Evolutionary conservation across 2,113 vertebrate species (phyloP), one percentile per base, ranked within the genome.

Genomic region (Ictalurus punctatus): DNA sequence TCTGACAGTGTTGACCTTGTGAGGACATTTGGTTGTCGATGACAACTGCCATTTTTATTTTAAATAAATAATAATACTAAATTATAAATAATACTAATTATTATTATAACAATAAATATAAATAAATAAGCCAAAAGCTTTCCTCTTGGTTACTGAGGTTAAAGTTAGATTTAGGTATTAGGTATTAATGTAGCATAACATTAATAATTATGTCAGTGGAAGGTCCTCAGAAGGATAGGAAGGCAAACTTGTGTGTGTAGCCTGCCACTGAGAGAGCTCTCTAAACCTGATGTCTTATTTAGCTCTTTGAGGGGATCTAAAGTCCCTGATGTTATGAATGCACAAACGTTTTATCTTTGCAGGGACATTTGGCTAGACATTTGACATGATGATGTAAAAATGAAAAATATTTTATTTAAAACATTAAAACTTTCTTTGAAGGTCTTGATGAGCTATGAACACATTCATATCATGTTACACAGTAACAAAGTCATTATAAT

Each of bases 201-300:
- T 73, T 19, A 69, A 69, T 69, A 30, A 69, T 69, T n/a, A 37
- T 21, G 5, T 19, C 4, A 37, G 16, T n/a, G 9, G 65, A 67
- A 73, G 69, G 17, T 76, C 37, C 40, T 44, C 23, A 48, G 21
- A 79, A 79, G 44, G n/a, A 80, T 30, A 54, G 13, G 2, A 56
- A 54, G 9, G 30, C 78, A 48, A 52, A 13, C 23, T 5, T 27
- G 34, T 61, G 65, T 84, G 30, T 34, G 84, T 58, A 17, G 58
- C 61, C 78, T 78, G 67, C 81, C n/a, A 82, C 86, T 81, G 88
- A 10, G 40, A 85, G 69, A 69, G 88, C 83, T 88, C 34, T 44
- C 10, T 76, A 76, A 76, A 85, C 83, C 27, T 56, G 7, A 59
- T n/a, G 6, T 56, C 54, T 16, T 58, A 61, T 83, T 83, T 37